Evolutionary conservation across 2,888 invertebrate species (phyloP), one percentile per base, ranked within the genome.

Genomic region (Amblyteles armatorius): DNA sequence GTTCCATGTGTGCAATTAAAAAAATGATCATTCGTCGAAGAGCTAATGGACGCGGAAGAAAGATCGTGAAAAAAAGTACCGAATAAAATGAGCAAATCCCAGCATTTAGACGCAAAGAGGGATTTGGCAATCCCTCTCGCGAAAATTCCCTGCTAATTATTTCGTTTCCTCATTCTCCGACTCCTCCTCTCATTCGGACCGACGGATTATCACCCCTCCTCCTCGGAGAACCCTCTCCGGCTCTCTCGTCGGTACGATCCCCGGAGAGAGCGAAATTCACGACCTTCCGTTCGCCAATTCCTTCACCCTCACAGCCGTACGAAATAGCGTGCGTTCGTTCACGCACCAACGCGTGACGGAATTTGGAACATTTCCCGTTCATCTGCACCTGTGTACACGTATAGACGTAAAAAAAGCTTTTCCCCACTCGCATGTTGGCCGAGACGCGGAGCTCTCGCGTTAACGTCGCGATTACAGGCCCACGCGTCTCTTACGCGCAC

Each of bases 121-220:
- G 78, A 69, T 78, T 78, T 57, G 52, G 57, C 26, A 68, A 68
- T 40, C 33, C 57, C 78, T 57, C 78, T 78, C 69, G 68, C 29
- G 69, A 78, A 78, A 78, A 78, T 78, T 78, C 69, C 69, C 36
- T 60, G 68, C 78, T 78, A 78, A 78, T 78, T 78, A 78, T 78
- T 78, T 57, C 78, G 78, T 78, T 69, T 55, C 26, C 77, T 67
- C 77, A 67, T 67, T 77, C 40, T 55, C 77, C 67, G n/a, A 11
- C 22, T 77, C 55, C 57, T 3, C 40, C 69, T 68, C 40, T 69
- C 78, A 26, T 78, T 69, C 78, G 78, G 11, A 78, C 44, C 78
- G 57, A 78, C 69, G 52, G 78, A 78, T 78, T 69, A 78, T 60
- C 44, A 57, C 57, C 68, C 68, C 26, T 60, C 44, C 78, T 69